phyloP scores from a whole-genome alignment of 2,888 invertebrate species.

The Cephus nigrinus region DNA sequence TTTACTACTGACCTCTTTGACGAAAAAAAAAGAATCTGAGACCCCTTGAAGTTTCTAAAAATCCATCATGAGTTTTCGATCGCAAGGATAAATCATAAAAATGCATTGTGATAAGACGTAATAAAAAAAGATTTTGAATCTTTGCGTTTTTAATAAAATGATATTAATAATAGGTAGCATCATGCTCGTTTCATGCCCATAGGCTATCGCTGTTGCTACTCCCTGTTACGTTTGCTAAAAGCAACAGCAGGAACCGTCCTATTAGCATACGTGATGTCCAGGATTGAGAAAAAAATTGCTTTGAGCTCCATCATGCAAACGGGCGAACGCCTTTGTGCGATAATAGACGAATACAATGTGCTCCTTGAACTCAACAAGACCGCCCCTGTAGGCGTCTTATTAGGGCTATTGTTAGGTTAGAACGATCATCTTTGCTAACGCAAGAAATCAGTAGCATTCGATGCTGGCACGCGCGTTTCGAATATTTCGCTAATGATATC shows the following conservation, averaged over 20 bases:
- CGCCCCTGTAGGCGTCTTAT: conserved; percentile 25
- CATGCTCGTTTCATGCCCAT: not conserved
- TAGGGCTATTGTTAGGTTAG: conserved; percentile 23
- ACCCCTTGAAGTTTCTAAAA: not conserved
- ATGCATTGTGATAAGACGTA: not conserved
- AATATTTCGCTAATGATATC: conserved; percentile 18
- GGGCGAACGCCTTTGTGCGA: conserved; percentile 18
- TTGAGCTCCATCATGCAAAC: conserved; percentile 21
- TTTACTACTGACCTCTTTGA: not conserved
- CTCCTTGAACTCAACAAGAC: conserved; percentile 11
- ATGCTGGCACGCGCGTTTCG: conserved; percentile 17
- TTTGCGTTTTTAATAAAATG: not conserved
- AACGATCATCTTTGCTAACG: conserved; percentile 14
- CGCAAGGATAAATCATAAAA: not conserved
- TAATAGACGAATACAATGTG: conserved; percentile 20
- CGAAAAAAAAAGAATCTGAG: not conserved
- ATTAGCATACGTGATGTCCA: conserved; percentile 15
- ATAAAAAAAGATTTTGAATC: not conserved
- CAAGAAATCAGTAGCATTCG: conserved; percentile 20
- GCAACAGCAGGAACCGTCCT: not conserved
- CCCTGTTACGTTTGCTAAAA: not conserved
- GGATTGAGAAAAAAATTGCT: conserved; percentile 15
- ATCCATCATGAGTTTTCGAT: not conserved
- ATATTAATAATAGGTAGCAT: not conserved
- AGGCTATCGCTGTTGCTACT: not conserved